phyloP scores from a whole-genome alignment of 2,888 invertebrate species.

The Ornithoptera priamus region DNA sequence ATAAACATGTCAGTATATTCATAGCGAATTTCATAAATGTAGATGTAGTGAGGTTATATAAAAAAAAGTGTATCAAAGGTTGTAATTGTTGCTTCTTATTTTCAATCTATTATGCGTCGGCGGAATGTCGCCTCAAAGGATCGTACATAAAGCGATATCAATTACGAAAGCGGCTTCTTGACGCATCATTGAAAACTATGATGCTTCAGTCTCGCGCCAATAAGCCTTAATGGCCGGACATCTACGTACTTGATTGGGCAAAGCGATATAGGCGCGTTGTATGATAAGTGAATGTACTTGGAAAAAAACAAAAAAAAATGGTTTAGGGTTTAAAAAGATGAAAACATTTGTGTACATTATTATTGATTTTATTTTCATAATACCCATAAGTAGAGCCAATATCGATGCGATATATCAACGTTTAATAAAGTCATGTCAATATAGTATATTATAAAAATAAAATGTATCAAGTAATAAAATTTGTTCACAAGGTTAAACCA shows the following conservation, averaged over 20 bases:
- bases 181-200: constrained; percentile 55
- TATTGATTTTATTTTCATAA: too few species aligned
- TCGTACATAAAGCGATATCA: constrained; percentile 35
- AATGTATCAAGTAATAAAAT: neutral
- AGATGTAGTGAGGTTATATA: too few species aligned
- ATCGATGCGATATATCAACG: too few species aligned
- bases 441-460: too few species aligned
- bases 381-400: too few species aligned
- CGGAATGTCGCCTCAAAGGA: neutral
- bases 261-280: constrained; percentile 41
- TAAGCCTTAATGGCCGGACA: constrained; percentile 56
- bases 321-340: too few species aligned
- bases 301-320: constrained; percentile 37
- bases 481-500: constrained; percentile 84
- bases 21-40: too few species aligned
- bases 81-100: too few species aligned
- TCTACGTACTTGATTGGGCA: constrained; percentile 51
- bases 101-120: neutral
- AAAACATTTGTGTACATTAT: too few species aligned
- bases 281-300: constrained; percentile 59
- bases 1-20: too few species aligned
- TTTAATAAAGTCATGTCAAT: too few species aligned
- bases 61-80: too few species aligned
- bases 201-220: constrained; percentile 51
- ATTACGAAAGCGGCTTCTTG: constrained; percentile 44